Evolutionary conservation across 2,797 vertebrate species (phyloP), one percentile per base, ranked within the genome.

Genomic region (Semotilus atromaculatus): DNA sequence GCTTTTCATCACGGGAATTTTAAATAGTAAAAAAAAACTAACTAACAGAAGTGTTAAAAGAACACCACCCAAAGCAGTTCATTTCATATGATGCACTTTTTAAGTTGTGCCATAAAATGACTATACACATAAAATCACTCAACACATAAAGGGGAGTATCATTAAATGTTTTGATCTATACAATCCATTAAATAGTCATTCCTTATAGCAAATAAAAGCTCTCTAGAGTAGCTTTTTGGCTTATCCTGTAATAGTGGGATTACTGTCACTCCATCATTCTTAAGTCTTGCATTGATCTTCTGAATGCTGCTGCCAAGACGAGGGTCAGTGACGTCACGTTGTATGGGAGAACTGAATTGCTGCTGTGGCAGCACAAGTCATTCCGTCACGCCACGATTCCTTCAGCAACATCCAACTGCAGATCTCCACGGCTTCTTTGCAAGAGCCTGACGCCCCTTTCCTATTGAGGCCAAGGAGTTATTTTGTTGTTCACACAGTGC

Each of bases 201-300:
- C 36, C 29, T 38, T 11, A 16, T 36, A 66, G 53, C 67, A 80
- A 70, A 81, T 18, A 0, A 55, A 72, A 80, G 53, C 62, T 83
- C 58, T 78, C 72, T 26, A 38, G 31, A 53, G 26, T 53, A 23
- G 68, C 80, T 70, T 58, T 67, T 60, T 80, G 70, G n/a, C 43
- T 55, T 23, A 58, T 31, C 68, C 67, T 53, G n/a, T 78, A 74
- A 48, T 29, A 89, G 87, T 83, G 26, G 84, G 31, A 13, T 89
- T 70, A 75, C 86, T 89, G 86, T 87, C 38, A 83, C 86, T 36
- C 64, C 51, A 66, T 55, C 43, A 82, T 29, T 80, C 67, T 55
- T 26, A 48, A 43, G 79, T 86, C 26, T 72, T 64, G 80, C 23
- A 75, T 81, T 82, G 31, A 10, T 74, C 13, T 67, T 62, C 67